phyloP scores from a whole-genome alignment of 1,140 invertebrate genomes.

The Sogatella furcifera region DNA sequence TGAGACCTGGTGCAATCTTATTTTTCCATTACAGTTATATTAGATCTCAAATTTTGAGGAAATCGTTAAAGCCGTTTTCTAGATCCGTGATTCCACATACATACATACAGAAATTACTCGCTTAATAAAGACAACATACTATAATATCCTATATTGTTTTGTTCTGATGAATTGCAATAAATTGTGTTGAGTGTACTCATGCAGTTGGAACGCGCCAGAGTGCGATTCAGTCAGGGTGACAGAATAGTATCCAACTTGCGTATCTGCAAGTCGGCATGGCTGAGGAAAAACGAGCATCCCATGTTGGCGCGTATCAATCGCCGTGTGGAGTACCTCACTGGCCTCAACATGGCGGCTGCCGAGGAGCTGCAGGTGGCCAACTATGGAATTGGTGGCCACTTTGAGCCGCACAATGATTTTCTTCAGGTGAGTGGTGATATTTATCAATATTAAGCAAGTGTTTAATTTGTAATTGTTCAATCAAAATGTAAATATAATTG shows the following conservation, averaged over 20 bases:
- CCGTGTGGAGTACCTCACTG: conserved; percentile 69
- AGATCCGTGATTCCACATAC: too few species aligned
- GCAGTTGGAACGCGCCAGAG: conserved; percentile 90
- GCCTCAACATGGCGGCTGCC: conserved; percentile 71
- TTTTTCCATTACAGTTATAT: too few species aligned
- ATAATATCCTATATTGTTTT: too few species aligned
- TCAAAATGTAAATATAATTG: too few species aligned
- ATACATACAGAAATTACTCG: too few species aligned
- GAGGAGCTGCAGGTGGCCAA: conserved; percentile 96
- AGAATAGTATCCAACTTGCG: conserved; percentile 88
- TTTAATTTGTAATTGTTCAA: too few species aligned
- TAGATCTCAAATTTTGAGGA: too few species aligned
- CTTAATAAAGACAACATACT: too few species aligned
- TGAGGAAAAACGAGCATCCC: conserved; percentile 71
- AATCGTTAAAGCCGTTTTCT: too few species aligned
- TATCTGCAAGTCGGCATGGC: conserved; percentile 96
- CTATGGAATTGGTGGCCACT: conserved; percentile 98
- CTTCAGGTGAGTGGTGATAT: conserved; percentile 66
- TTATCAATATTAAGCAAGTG: too few species aligned
- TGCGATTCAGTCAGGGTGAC: conserved; percentile 93
- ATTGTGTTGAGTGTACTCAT: conserved; percentile 26
- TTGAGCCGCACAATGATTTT: conserved; percentile 98
- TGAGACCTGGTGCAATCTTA: too few species aligned
- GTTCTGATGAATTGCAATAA: too few species aligned
- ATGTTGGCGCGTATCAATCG: conserved; percentile 63